Conservation (phyloP, 1,140 invertebrate genomes). For the Saccostrea glomerata region DNA sequence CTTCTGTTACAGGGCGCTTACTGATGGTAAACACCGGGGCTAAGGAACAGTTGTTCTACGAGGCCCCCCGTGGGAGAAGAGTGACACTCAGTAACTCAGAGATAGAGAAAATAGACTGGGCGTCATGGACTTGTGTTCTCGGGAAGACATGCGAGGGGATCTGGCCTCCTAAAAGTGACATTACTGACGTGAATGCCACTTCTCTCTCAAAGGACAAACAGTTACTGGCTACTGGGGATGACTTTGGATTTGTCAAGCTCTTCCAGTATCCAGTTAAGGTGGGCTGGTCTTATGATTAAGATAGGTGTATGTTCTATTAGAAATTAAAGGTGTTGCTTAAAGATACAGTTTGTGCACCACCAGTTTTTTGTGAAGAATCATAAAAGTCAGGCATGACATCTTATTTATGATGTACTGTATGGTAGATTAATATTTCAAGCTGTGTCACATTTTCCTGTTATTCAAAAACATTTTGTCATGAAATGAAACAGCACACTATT, state of each 20-base stretch:
- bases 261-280: conserved; percentile 79
- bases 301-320: neutral
- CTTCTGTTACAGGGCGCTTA: conserved; percentile 73
- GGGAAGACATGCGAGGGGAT: conserved; percentile 77
- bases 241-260: conserved; percentile 79
- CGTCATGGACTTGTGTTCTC: conserved; percentile 77
- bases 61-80: conserved; percentile 77
- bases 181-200: conserved; percentile 79
- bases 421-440: neutral
- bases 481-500: neutral
- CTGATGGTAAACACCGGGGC: conserved; percentile 79
- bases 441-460: neutral
- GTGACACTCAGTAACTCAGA: conserved; percentile 73
- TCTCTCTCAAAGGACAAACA: conserved; percentile 70
- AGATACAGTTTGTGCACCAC: neutral
- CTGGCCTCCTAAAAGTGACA: conserved; percentile 79
- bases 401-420: neutral
- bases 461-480: conserved; percentile 9
- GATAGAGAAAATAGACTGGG: conserved; percentile 77
- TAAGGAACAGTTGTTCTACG: conserved; percentile 79
- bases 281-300: neutral
- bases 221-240: conserved; percentile 78
- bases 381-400: neutral
- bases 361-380: neutral
- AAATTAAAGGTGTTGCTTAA: neutral